Base-by-base conservation (phyloP, 2,797 vertebrate genomes). In the Microctenopoma stevenorrisi region DNA sequence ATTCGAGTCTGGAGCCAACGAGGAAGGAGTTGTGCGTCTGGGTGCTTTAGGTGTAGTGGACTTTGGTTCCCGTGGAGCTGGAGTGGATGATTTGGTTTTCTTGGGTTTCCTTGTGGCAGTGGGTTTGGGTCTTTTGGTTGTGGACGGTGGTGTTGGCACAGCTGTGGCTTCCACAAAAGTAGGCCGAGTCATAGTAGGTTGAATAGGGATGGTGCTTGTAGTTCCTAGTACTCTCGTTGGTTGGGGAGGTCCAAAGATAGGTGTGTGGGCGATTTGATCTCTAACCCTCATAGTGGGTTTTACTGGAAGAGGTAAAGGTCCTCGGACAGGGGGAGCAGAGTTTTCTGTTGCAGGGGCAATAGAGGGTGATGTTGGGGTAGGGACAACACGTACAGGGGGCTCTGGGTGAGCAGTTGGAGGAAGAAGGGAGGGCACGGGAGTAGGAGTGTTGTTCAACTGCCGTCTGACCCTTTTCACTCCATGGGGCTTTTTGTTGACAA, bases 401-500 rank as follows among this genome's bases (percentile, higher is more conserved):
- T 98, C 97, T 60, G 95, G 95, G 9, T 96, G 88, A 0, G 95
- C 93, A 51, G 97, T 97, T 50, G 98, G 97, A 0, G 97, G 97
- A 42, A 96, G 95, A 2, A 97, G 83, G 40, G 94, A 95, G 47
- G 92, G 94, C 13, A 94, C 85, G 26, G 94, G 94, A 25, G 98
- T 95, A 7, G 98, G 97, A 35, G 97, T 98, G 74, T 96, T 96
- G 7, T 96, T 95, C 81, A 98, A 95, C 82, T 98, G 96, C 68
- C 97, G 91, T 59, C 96, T 93, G 72, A 97, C 91, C 61, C 97
- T 91, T 86, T 96, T 97, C 49, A 95, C 94, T 44, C 95, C 90
- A 63, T 96, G 93, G 47, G 95, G 95, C 79, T 98, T 98, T 86
- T 98, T 98, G 84, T 98, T 98, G 69, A 97, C 97, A 14, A 98